Evolutionary conservation across 2,113 vertebrate species (phyloP).

Genomic region (Ptyas mucosa): DNA sequence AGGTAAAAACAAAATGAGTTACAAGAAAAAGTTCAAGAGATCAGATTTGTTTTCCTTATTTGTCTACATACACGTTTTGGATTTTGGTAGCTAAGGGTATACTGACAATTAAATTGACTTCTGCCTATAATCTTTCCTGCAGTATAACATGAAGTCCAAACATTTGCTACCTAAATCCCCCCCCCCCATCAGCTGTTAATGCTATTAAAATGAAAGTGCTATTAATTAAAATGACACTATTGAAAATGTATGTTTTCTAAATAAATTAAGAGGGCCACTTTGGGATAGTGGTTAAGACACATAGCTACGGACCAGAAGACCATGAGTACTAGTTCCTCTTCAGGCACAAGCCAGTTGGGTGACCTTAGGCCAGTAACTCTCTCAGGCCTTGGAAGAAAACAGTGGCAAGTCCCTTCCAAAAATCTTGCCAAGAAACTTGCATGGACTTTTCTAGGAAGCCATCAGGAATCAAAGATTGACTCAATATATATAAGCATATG

Average conservation of each 20-base stretch:
- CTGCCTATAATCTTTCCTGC: background rate
- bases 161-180: background rate
- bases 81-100: background rate
- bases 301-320: background rate
- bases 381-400: background rate
- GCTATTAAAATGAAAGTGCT: background rate
- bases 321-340: background rate
- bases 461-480: background rate
- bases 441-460: background rate
- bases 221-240: background rate
- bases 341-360: background rate
- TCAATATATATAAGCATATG: background rate
- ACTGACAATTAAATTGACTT: background rate
- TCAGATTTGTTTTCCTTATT: background rate
- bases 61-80: background rate
- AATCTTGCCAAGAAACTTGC: background rate
- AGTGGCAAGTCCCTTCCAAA: background rate
- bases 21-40: background rate
- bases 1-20: background rate
- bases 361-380: too few relatives aligned
- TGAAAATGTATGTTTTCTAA: background rate
- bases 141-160: background rate
- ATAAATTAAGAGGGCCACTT: background rate
- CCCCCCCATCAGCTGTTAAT: background rate
- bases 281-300: background rate